phyloP scores from a whole-genome alignment of 2,113 vertebrate species.

The Rhinichthys klamathensis region DNA sequence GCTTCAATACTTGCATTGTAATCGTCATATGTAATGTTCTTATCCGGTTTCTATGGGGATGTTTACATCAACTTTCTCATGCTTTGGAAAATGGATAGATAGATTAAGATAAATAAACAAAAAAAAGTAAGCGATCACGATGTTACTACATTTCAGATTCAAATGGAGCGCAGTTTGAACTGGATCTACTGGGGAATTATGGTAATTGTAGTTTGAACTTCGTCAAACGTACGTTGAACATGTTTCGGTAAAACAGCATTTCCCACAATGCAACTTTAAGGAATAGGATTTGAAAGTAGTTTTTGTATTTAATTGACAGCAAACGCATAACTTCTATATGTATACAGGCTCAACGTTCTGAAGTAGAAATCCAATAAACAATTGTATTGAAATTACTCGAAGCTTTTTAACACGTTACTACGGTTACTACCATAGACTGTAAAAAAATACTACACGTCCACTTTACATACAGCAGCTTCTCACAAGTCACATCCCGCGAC shows the following conservation, averaged over 20 bases:
- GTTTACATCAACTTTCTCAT: not conserved
- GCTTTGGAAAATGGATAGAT: not conserved
- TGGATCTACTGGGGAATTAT: not conserved
- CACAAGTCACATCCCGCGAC: not conserved
- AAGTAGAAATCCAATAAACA: not conserved
- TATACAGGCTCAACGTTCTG: not conserved
- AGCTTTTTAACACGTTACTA: not conserved
- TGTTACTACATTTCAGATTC: not conserved
- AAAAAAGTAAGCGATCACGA: not conserved
- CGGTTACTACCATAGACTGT: too few relatives aligned
- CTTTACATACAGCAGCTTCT: not conserved
- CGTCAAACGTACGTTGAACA: too few relatives aligned
- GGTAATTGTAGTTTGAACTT: constrained; percentile 58
- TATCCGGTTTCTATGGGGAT: not conserved
- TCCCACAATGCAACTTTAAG: constrained; percentile 54
- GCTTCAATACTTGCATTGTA: constrained; percentile 71
- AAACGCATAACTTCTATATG: not conserved
- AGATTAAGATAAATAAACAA: not conserved
- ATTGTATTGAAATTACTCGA: not conserved
- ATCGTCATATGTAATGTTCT: not conserved
- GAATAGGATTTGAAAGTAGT: not conserved
- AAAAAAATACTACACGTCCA: too few relatives aligned
- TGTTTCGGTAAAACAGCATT: constrained; percentile 53
- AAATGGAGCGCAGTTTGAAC: constrained; percentile 13
- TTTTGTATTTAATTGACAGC: not conserved